Base-by-base conservation (phyloP, 1,140 invertebrate genomes). In the Drosophila ficusphila region DNA sequence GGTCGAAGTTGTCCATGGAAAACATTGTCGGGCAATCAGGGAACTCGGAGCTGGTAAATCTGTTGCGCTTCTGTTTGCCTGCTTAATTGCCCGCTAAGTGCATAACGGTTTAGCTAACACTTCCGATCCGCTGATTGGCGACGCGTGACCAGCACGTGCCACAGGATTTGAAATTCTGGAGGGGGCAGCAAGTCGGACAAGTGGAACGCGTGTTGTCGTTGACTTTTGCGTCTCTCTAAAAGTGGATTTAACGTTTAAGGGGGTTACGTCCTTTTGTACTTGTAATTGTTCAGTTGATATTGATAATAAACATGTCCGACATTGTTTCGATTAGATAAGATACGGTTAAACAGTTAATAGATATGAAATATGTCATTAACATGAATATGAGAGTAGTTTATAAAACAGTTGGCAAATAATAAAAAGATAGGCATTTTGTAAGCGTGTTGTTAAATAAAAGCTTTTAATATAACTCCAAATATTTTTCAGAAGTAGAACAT, bases 1-100 rank as follows among this genome's bases (percentile, higher is more conserved):
- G 77, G 72, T 92, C 92, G 36, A 92, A 90, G 58, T 90, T 90
- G 51, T 92, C 92, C 79, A 92, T 88, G 47, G 90, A 90, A 58
- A 91, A 92, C 91, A 92, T 92, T 33, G n/a, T 42, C 53, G 6
- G 29, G 4, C n/a, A 47, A 36, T 69, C 27, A n/a, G 31, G 23
- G 25, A n/a, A 18, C 7, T 16, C 12, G 19, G 6, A n/a, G 4
- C 4, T 52, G 1, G 27, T 16, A 41, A 31, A 46, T 54, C 27
- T 56, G 33, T 51, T 56, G 29, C 51, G 3, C 19, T 60, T 60
- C 18, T 56, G 49, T 39, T 27, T 56, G 23, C 2, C 2, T 3
- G 5, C 39, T 42, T 70, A 86, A 81, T 77, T 81, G 42, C 42
- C 29, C 14, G 53, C 18, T 29, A 68, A 72, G 54, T 49, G 52